These are phyloP conservation scores for Corythaeola cristata DNA, from an alignment of 2,113 vertebrate genomes.

Conservation along the genomic window DNA sequence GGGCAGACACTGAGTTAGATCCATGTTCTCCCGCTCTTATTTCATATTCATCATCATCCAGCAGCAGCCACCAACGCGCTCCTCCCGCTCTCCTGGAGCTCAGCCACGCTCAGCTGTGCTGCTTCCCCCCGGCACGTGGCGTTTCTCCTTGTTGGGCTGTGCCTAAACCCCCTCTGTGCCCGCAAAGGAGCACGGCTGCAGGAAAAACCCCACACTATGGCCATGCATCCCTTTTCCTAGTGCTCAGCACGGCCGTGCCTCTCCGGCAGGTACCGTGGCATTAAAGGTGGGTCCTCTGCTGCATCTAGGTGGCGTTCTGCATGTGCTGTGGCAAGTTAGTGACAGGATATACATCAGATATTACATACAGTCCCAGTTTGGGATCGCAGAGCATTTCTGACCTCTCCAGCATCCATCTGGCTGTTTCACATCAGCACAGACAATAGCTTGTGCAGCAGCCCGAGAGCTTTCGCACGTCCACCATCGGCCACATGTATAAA, in stretches of 20 bases:
- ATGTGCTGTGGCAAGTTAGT: rapidly evolving
- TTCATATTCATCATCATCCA: conserved; percentile 44
- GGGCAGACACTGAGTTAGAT: conserved; percentile 8
- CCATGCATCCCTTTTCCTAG: neutral
- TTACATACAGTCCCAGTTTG: neutral
- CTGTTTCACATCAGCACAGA: neutral
- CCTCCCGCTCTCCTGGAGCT: neutral
- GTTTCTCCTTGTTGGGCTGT: neutral
- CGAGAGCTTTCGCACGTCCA: neutral
- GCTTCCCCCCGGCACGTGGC: rapidly evolving
- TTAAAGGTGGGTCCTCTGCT: neutral
- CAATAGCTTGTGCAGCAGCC: neutral
- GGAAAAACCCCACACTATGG: rapidly evolving
- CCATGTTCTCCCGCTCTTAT: conserved; percentile 13
- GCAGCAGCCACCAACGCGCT: neutral
- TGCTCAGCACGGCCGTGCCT: rapidly evolving
- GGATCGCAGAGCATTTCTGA: neutral
- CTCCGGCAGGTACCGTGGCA: rapidly evolving
- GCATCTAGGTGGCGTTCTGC: neutral
- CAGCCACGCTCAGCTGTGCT: rapidly evolving
- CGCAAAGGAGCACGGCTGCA: neutral
- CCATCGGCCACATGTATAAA: neutral
- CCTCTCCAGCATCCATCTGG: neutral
- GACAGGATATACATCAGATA: neutral
- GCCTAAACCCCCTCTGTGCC: neutral